Base-by-base conservation (phyloP, 2,888 invertebrate genomes). In the Antitype chi region DNA sequence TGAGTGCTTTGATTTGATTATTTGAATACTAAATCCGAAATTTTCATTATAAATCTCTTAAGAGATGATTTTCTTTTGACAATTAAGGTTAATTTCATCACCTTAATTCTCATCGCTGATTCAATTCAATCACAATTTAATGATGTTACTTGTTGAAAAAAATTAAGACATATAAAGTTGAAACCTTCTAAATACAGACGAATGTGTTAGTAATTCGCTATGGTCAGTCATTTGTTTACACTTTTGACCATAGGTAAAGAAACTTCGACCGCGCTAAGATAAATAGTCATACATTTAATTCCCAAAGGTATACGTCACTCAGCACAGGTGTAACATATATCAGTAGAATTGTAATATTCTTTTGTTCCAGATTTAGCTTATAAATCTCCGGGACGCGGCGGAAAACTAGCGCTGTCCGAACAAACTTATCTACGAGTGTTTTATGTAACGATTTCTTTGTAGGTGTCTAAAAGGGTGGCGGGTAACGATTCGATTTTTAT, bases 321-420 rank as follows among this genome's bases (percentile, higher is more conserved):
- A 89, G 82, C 79, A 74, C 90, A 88, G 88, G 89, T 90, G 92
- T 86, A 85, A 86, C 89, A 89, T 91, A 89, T 88, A 90, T 91
- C 91, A 89, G 85, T 70, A 69, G 86, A 89, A 88, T 86, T 79
- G 90, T 91, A 92, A 92, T 92, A 93, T 93, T 92, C 91, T 90
- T 91, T 90, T 90, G 87, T 91, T 89, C 88, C 85, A 91, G 82
- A 90, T 92, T 92, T 89, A 75, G 80, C 82, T 84, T 88, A 93
- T 93, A 92, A 92, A 93, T 92, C 92, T 92, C 87, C 73, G 76
- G 85, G 79, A 85, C 59, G 84, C 85, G 86, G 86, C 82, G 87
- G 88, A 87, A 88, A 91, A 90, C 89, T 90, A 91, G 84, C 86
- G 85, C 89, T 86, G 88, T 88, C 90, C 87, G 84, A 85, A 84